Base-by-base conservation (phyloP, 2,797 vertebrate genomes). In the Mastacembelus armatus region DNA sequence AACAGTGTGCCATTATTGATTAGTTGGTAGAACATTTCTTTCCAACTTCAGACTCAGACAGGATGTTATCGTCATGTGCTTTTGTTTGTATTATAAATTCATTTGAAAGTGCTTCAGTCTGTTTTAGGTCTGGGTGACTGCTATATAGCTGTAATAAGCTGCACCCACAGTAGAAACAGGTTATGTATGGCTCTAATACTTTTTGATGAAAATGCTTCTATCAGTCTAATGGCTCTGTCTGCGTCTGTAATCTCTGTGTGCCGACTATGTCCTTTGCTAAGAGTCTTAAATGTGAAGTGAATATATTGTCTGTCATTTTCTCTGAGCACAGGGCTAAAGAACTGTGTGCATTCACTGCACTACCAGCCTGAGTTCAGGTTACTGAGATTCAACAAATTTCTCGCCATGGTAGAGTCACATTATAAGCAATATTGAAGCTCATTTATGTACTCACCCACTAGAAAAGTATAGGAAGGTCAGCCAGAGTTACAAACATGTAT, bases 261-360 rank as follows among this genome's bases (percentile, higher is more conserved):
- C 19, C 21, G n/a, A 18, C 27, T 33, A 18, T 51, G 36, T 54
- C 50, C 19, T 44, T 64, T 52, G 47, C 22, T 26, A 76, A 48
- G 55, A 69, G 43, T 74, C 58, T 73, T 69, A 68, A 67, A 69
- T 79, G 79, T 80, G 71, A 80, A 70, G 76, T 80, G 19, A 80
- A 78, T 56, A 59, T 64, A 47, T 43, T 56, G 38, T 61, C 40
- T 80, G 42, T 35, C 59, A 70, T 78, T 77, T 71, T 78, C 49
- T 66, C 27, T 80, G 52, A 35, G 62, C 57, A 29, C 24, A 73
- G 59, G 15, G 57, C 76, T 59, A 65, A 60, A 60, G 75, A 61
- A 57, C 29, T 21, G 15, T 49, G 48, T 56, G 36, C 47, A 77
- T 75, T 71, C 51, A 78, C 56, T 62, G 44, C 57, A 49, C 66